phyloP scores from a whole-genome alignment of 2,797 vertebrate species.

The Manis javanica region DNA sequence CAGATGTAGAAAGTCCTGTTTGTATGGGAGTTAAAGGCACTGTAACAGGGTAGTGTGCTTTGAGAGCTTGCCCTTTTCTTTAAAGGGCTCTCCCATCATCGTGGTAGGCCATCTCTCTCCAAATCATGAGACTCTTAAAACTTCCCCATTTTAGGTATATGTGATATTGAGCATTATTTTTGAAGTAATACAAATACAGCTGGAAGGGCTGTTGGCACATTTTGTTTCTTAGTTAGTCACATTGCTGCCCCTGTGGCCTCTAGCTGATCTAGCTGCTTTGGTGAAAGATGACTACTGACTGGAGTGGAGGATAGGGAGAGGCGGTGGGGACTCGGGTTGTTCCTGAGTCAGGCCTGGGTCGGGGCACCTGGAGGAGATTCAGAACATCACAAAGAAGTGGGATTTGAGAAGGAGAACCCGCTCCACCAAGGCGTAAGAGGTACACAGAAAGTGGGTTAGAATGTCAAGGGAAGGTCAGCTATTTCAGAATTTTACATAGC shows the following conservation, averaged over 20 bases:
- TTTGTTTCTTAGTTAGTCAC: background rate
- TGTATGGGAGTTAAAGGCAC: background rate
- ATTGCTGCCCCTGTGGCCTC: background rate
- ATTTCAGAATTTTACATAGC: background rate
- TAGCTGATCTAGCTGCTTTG: background rate
- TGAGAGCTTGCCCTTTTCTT: background rate
- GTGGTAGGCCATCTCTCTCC: background rate
- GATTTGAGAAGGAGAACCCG: background rate
- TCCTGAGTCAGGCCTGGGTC: background rate
- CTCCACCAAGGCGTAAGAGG: background rate
- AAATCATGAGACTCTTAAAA: slow-evolving; percentile 25
- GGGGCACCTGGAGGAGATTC: background rate
- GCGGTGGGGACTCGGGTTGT: background rate
- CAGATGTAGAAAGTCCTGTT: background rate
- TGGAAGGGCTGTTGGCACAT: background rate
- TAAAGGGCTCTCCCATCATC: background rate
- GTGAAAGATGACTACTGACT: background rate
- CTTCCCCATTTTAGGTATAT: background rate
- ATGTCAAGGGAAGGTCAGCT: background rate
- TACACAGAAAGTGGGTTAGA: background rate
- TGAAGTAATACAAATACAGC: background rate
- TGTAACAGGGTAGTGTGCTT: background rate
- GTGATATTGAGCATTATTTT: slow-evolving; percentile 2
- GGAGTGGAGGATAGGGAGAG: background rate
- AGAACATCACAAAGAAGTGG: background rate